Evolutionary conservation across 2,113 vertebrate species (phyloP), one percentile per base, ranked within the genome.

Genomic region (Cryptomyrus ogoouensis): DNA sequence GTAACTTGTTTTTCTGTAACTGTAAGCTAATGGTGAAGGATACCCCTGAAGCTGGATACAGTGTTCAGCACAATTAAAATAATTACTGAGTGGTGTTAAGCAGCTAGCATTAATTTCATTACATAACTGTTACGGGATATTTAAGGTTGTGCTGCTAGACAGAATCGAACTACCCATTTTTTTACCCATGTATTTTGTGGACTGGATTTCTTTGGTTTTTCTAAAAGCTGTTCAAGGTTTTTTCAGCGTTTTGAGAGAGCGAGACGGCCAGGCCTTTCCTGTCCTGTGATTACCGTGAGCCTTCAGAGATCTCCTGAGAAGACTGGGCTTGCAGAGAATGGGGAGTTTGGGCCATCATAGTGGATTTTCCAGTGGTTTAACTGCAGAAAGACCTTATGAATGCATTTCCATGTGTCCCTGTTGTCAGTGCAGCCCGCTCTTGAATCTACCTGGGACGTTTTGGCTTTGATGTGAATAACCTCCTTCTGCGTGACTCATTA

Each of bases 381-480:
- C 74, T 17, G 35, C 74, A 80, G 5, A 80, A 80, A 80, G 31
- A 19, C 31, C 35, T 42, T 83, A 24, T 44, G 17, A 83, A 83
- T 83, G 21, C 80, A 83, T 47, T 47, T 47, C 62, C n/a, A 13
- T 42, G 80, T 47, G n/a, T 21, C 5, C 85, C 50, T 27, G 49
- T 6, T 87, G 24, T 53, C 46, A 19, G 24, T 87, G 13, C 53
- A 31, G 50, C 13, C 46, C 39, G 17, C 19, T 84, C 83, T 21
- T 87, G 50, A 53, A 50, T 21, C 47, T 53, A 27, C 47, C 2
- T 87, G 49, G 50, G 50, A 46, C 50, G 5, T 53, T 87, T 87
- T 53, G 19, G 50, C 35, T 87, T 87, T 87, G 47, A 87, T 87
- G 50, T 87, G 49, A 56, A 87, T 53, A 35, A 87, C 44, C 44